Base-by-base conservation (phyloP, 1,140 invertebrate species). In the Drosophila teissieri region DNA sequence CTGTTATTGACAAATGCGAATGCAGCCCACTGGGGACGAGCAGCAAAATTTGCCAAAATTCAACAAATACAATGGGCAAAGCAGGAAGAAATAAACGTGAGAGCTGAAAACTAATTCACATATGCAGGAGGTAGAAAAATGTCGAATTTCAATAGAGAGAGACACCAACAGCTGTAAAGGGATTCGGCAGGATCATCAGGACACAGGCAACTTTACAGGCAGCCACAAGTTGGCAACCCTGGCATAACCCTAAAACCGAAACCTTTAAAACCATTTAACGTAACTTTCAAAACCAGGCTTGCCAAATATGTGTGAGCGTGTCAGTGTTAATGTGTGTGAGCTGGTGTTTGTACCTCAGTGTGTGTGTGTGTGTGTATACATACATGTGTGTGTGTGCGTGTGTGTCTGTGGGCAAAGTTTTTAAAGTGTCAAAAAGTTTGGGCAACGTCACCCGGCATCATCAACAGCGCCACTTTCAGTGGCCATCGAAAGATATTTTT, bases 381-480 rank as follows among this genome's bases (percentile, higher is more conserved):
- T n/a, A n/a, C n/a, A n/a, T 34, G 19, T 45, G 14, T 40, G 39
- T 45, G 19, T 34, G 15, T 34, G 15, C 45, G 11, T 55, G 27
- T 14, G 40, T 40, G 67, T 56, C 58, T 75, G 62, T 44, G 51
- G 49, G 44, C 27, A 79, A 80, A 80, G 76, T 79, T 80, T 80
- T 80, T 79, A 80, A 79, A 80, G 78, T 80, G 78, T 80, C 78
- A 80, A 74, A 80, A 80, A 80, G 76, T 80, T 80, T 79, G 49
- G 55, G 74, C 73, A 77, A 76, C 64, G 74, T 77, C 74, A 77
- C 74, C 63, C 62, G 55, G 60, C 67, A 70, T 70, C 74, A 77
- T 77, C 74, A 77, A 69, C 73, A 77, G 74, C 73, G 73, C 63
- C 73, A 74, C 76, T 79, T 74, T 61, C 76, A 51, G 44, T 74